Percentiles rank a stretch among this genome's conserved stretches.
Evolutionary conservation across 2,888 invertebrate genomes (phyloP).

Genomic region (Cryptophagus acutangulus): DNA sequence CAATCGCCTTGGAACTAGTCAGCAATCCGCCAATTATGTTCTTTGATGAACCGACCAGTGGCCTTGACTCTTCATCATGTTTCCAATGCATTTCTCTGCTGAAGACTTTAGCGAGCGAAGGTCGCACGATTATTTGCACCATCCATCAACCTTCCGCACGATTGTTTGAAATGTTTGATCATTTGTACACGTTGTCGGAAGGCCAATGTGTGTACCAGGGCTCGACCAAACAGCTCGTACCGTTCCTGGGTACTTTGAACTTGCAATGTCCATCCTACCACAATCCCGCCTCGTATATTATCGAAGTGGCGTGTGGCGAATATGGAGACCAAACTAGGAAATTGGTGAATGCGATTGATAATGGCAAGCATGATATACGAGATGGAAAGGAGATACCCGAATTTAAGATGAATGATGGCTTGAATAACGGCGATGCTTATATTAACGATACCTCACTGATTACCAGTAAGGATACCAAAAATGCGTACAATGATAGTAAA

Average conservation of each 20-base stretch:
- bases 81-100: conserved; percentile 89
- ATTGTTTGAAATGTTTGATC: conserved; percentile 94
- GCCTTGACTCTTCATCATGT: conserved; percentile 91
- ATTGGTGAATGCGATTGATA: conserved; percentile 78
- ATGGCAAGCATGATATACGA: conserved; percentile 77
- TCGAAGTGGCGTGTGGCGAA: conserved; percentile 92
- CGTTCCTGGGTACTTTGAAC: conserved; percentile 71
- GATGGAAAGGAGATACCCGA: conserved; percentile 66
- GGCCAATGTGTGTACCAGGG: conserved; percentile 95
- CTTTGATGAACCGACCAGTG: conserved; percentile 96
- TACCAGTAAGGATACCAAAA: conserved; percentile 52
- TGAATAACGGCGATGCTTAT: conserved; percentile 48
- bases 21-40: conserved; percentile 98
- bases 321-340: conserved; percentile 87
- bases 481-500: conserved; percentile 45
- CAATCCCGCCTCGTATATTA: conserved; percentile 92
- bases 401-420: conserved; percentile 39
- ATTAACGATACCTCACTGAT: conserved; percentile 35
- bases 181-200: conserved; percentile 88
- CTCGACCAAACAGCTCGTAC: conserved; percentile 76
- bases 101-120: conserved; percentile 80
- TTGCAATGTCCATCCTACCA: conserved; percentile 93
- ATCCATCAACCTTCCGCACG: conserved; percentile 96
- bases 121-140: conserved; percentile 91
- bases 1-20: conserved; percentile 89